phyloP scores from a whole-genome alignment of 2,888 invertebrate genomes.

The Ctena decussata region DNA sequence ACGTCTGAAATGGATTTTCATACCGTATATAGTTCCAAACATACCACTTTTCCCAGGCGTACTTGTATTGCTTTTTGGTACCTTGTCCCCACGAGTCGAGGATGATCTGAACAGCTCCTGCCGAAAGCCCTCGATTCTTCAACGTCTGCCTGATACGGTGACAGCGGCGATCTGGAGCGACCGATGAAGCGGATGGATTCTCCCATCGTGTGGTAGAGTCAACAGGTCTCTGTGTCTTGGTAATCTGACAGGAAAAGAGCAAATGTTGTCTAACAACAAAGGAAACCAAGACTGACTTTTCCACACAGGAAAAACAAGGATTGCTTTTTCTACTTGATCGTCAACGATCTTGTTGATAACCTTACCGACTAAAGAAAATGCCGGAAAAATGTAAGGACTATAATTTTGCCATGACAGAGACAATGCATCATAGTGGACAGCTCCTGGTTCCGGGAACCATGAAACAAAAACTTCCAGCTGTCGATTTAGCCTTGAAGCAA shows the following conservation, averaged over 20 bases:
- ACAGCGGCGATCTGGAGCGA: too few relatives aligned
- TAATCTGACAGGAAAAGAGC: background rate
- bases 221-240: background rate
- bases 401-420: constrained; percentile 37
- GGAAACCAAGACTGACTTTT: background rate
- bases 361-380: constrained; percentile 48
- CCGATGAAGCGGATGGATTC: background rate
- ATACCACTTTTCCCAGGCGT: too few relatives aligned
- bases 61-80: too few relatives aligned
- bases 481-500: constrained; percentile 44
- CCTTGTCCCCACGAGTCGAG: too few relatives aligned
- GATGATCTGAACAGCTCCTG: too few relatives aligned
- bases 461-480: constrained; percentile 40
- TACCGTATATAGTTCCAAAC: too few relatives aligned
- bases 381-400: constrained; percentile 56
- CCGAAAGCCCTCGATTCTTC: too few relatives aligned
- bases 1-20: too few relatives aligned
- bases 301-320: constrained; percentile 54
- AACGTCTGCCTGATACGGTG: too few relatives aligned
- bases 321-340: constrained; percentile 48
- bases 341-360: constrained; percentile 46
- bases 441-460: constrained; percentile 51
- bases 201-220: background rate
- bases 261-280: background rate
- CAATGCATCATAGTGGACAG: constrained; percentile 46